Evolutionary conservation across 2,888 invertebrate genomes (phyloP), one percentile per base, ranked within the genome.

Genomic region (Drosophila birchii): DNA sequence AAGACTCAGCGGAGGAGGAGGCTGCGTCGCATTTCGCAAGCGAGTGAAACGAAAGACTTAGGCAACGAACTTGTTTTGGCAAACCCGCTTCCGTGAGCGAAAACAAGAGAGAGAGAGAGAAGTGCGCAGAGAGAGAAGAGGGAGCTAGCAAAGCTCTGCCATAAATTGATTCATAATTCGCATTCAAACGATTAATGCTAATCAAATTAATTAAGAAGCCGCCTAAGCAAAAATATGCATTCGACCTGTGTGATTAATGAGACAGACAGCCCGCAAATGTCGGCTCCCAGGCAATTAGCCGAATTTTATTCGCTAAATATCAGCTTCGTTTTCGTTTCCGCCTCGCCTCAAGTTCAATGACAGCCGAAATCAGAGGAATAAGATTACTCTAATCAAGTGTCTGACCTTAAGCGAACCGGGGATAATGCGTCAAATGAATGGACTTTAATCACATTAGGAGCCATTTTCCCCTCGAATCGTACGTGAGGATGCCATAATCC

Each of bases 81-180:
- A 44, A 23, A 54, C n/a, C 23, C 41, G 18, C 44, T 45, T 45
- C 44, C 53, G 60, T 56, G 36, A 43, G 47, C 62, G 43, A 26
- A 26, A 26, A 26, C 5, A 54, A n/a, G n/a, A n/a, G n/a, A n/a
- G n/a, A n/a, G n/a, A n/a, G 12, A 18, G 29, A 4, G 18, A 49
- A 49, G 18, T 32, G 23, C 38, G 20, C 16, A 18, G 49, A 38
- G n/a, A 38, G 16, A 34, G 18, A 39, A n/a, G 7, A 6, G 18
- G 43, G 23, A 47, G 54, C 26, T 32, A 29, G 18, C 49, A 9
- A 29, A 9, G 32, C 49, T 18, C 23, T 26, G 68, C 80, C 76
- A 78, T 86, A 88, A 86, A 81, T 86, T 88, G 79, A 83, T 79
- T 79, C 81, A 78, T 81, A 86, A 88, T 86, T 86, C 79, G 79